Conservation (phyloP, 1,140 invertebrate species). For the Charaxes varanes region DNA sequence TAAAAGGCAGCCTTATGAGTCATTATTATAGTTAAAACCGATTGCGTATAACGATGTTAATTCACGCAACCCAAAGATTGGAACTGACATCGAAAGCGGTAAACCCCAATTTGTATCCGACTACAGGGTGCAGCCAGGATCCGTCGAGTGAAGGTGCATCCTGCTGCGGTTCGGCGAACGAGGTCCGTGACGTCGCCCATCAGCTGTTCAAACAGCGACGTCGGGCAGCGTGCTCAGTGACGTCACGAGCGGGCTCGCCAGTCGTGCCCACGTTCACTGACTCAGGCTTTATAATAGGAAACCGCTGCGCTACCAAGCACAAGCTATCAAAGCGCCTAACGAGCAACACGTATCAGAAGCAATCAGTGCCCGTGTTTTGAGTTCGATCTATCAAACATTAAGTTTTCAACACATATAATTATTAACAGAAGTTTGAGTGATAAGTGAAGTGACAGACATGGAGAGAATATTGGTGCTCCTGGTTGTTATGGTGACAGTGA, state of each 20-base stretch:
- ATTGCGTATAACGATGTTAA: no score
- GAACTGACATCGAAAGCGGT: no score
- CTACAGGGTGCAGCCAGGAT: no score
- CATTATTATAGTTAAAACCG: no score
- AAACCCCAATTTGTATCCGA: no score
- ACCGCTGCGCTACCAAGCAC: slow-evolving; percentile 34
- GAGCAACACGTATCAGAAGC: slow-evolving; percentile 51
- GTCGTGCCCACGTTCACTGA: slow-evolving; percentile 30
- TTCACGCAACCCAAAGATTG: no score
- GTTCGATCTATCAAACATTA: no score
- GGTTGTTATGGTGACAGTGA: slow-evolving; percentile 37
- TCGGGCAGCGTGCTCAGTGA: slow-evolving; percentile 22
- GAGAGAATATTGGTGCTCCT: slow-evolving; percentile 42
- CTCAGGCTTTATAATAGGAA: slow-evolving; percentile 61
- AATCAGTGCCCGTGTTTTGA: no score
- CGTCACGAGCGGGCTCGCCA: slow-evolving; percentile 30
- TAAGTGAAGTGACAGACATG: slow-evolving; percentile 35
- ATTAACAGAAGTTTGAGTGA: slow-evolving; percentile 19
- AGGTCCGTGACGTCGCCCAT: slow-evolving; percentile 27
- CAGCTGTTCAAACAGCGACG: slow-evolving; percentile 40
- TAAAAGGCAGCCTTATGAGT: no score
- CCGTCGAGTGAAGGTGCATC: not conserved
- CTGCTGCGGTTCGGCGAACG: slow-evolving; percentile 7
- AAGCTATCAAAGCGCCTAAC: slow-evolving; percentile 38
- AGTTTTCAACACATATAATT: not conserved